A percentile compares a stretch with the other conserved stretches of the same genome.
Evolutionary conservation across 2,113 vertebrate species (phyloP).

Genomic region (Ochotona curzoniae): DNA sequence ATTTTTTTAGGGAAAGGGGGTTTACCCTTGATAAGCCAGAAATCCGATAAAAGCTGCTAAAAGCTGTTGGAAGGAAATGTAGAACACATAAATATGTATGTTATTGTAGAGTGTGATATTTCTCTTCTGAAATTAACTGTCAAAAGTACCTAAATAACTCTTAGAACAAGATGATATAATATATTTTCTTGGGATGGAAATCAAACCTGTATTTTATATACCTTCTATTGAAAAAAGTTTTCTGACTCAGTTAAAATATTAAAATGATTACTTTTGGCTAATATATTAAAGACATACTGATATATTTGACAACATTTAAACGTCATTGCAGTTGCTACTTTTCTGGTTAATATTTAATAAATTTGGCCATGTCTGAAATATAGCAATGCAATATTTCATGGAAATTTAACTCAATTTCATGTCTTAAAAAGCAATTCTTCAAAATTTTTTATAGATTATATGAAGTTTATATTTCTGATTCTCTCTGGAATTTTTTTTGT

Average conservation of each 20-base stretch:
- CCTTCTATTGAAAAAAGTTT: background rate
- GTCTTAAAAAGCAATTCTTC: background rate
- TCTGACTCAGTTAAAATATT: background rate
- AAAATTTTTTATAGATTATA: background rate
- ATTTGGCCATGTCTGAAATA: background rate
- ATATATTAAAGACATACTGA: background rate
- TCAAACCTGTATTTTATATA: background rate
- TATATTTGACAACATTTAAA: background rate
- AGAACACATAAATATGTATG: background rate
- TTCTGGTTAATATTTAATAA: background rate
- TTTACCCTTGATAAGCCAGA: background rate
- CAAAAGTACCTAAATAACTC: background rate
- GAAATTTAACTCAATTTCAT: background rate
- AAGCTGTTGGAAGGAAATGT: background rate
- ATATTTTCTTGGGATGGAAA: background rate
- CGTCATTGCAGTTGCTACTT: background rate
- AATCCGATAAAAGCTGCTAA: background rate
- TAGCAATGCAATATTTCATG: background rate
- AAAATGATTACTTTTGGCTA: constrained; percentile 13
- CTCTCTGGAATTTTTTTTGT: background rate
- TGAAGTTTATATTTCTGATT: background rate
- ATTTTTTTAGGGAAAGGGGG: background rate
- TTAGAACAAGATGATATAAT: background rate
- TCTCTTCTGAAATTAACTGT: background rate
- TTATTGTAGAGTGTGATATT: background rate